Evolutionary conservation across 2,797 vertebrate species (phyloP).

Genomic region (Schizopygopsis pylzovi): DNA sequence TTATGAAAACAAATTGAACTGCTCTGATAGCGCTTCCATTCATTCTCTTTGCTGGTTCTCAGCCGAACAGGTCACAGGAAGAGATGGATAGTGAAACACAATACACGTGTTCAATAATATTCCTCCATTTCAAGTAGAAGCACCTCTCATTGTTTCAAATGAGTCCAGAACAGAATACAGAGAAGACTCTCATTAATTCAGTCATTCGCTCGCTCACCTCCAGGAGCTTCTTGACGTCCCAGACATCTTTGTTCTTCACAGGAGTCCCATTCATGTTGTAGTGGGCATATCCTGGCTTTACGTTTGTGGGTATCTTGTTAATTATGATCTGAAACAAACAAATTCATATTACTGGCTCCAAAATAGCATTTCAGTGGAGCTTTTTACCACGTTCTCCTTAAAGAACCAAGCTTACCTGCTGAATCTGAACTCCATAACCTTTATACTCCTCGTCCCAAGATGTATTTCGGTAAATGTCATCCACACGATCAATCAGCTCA

Average conservation of each 20-base stretch:
- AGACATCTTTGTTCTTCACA: slow-evolving; percentile 82
- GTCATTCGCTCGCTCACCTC: slow-evolving; percentile 78
- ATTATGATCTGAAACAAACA: slow-evolving; percentile 86
- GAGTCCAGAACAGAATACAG: background rate
- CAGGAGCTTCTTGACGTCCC: slow-evolving; percentile 94
- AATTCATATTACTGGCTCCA: background rate
- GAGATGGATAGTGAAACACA: slow-evolving; percentile 8
- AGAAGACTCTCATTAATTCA: slow-evolving; percentile 9
- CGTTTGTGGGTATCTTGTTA: slow-evolving; percentile 79
- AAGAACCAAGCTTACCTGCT: slow-evolving; percentile 82
- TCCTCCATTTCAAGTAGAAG: background rate
- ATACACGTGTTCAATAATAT: background rate
- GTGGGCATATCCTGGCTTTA: slow-evolving; percentile 76
- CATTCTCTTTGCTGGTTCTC: background rate
- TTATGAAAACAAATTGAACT: background rate
- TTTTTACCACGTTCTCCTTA: background rate
- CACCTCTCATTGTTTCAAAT: background rate
- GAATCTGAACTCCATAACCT: slow-evolving; percentile 95
- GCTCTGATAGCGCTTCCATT: background rate
- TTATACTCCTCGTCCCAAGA: slow-evolving; percentile 87
- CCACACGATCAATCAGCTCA: slow-evolving; percentile 94
- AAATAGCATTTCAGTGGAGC: background rate
- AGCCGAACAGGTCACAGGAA: background rate
- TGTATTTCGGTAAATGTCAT: slow-evolving; percentile 96
- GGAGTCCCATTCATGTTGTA: slow-evolving; percentile 93